phyloP scores from a whole-genome alignment of 2,113 vertebrate species.

The Pelodiscus sinensis region DNA sequence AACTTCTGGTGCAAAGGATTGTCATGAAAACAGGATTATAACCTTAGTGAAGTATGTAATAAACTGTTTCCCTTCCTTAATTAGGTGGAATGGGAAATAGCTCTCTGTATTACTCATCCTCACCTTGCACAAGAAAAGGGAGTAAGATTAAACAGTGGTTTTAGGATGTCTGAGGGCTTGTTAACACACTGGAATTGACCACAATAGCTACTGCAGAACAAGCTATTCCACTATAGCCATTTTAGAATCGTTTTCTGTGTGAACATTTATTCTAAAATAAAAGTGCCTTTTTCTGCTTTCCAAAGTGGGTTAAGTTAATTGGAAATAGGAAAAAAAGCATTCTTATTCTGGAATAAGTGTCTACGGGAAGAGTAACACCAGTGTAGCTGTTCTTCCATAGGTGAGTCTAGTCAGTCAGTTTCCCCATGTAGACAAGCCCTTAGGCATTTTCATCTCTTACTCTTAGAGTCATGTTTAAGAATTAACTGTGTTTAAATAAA shows the following conservation, averaged over 20 bases:
- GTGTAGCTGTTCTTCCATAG: background rate
- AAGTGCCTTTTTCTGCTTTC: background rate
- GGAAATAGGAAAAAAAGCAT: background rate
- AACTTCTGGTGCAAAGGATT: background rate
- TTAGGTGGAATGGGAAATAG: background rate
- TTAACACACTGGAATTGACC: background rate
- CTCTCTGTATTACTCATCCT: background rate
- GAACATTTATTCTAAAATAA: background rate
- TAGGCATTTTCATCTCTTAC: background rate
- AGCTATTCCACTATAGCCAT: background rate
- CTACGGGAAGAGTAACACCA: background rate
- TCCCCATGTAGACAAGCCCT: background rate
- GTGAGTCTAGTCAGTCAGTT: background rate
- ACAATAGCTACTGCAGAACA: background rate
- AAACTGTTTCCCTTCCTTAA: background rate
- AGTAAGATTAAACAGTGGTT: background rate
- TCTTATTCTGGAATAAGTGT: constrained; percentile 6
- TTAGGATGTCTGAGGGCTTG: background rate
- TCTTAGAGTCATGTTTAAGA: background rate
- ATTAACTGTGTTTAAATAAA: background rate
- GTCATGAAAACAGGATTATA: background rate
- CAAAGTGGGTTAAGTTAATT: background rate
- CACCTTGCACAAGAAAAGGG: background rate
- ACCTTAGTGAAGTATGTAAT: background rate
- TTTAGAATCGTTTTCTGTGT: background rate